These are phyloP conservation scores for Drosophila ustulata DNA, from an alignment of 2,888 invertebrate species.

Conservation along the genomic window DNA sequence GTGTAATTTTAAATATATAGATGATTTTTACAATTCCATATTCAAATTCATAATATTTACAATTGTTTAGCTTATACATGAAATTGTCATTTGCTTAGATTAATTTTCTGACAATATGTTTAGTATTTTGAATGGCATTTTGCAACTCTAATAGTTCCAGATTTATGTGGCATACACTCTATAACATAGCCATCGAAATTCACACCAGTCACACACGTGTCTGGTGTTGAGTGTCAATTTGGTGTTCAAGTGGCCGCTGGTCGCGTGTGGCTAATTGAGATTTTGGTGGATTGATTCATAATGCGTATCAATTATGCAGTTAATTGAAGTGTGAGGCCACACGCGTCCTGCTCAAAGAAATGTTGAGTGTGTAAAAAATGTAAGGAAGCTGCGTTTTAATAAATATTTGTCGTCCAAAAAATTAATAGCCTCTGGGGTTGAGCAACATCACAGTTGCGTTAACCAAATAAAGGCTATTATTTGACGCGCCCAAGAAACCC, in stretches of 20 bases:
- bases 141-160: not conserved
- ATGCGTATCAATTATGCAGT: constrained; percentile 74
- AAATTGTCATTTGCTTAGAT: not conserved
- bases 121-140: not conserved
- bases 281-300: constrained; percentile 37
- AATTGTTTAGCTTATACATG: not conserved
- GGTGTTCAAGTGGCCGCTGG: constrained; percentile 54
- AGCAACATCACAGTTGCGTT: constrained; percentile 12
- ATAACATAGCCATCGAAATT: constrained; percentile 33
- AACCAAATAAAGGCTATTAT: constrained; percentile 34
- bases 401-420: constrained; percentile 30
- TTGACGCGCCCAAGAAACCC: constrained; percentile 3
- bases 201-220: constrained; percentile 63
- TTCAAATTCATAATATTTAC: not conserved
- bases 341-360: constrained; percentile 12
- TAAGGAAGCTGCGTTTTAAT: constrained; percentile 30
- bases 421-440: constrained; percentile 23
- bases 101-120: not conserved
- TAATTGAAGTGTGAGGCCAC: constrained; percentile 55
- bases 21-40: not conserved
- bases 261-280: constrained; percentile 70
- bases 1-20: not conserved
- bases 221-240: constrained; percentile 29
- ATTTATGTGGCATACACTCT: not conserved
- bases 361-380: constrained; percentile 19